phyloP scores from a whole-genome alignment of 2,113 vertebrate genomes.

The Larimichthys polyactis region DNA sequence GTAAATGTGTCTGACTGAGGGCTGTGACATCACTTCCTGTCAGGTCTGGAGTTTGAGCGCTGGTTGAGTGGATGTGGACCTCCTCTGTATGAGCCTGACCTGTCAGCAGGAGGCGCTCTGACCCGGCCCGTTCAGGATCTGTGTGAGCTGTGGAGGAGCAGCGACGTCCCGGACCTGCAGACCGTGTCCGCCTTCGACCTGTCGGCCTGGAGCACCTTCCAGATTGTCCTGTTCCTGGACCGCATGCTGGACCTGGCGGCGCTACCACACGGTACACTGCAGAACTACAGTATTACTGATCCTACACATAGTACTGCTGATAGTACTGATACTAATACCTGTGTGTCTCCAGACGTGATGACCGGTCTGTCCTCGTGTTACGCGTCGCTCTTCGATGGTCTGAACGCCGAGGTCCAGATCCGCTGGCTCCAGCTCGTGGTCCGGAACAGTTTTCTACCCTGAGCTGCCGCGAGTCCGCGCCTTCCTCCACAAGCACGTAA shows the following conservation, averaged over 20 bases:
- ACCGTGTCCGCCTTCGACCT: conserved; percentile 87
- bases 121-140: conserved; percentile 90
- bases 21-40: conserved; percentile 45
- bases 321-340: no score
- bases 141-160: conserved; percentile 90
- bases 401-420: conserved; percentile 96
- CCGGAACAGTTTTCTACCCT: conserved; percentile 91
- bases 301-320: no score
- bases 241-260: conserved; percentile 92
- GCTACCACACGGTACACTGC: conserved; percentile 85
- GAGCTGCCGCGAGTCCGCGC: conserved; percentile 92
- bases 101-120: conserved; percentile 91
- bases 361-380: conserved; percentile 89
- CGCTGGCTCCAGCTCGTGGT: conserved; percentile 97
- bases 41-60: conserved; percentile 95
- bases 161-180: conserved; percentile 81
- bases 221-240: conserved; percentile 96
- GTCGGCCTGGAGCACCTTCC: conserved; percentile 94
- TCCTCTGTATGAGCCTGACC: conserved; percentile 92
- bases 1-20: background rate
- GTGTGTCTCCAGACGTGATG: conserved; percentile 87
- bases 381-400: conserved; percentile 91
- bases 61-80: conserved; percentile 95
- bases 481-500: conserved; percentile 96
- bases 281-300: no score